Base-by-base conservation (phyloP, 2,888 invertebrate genomes). In the Nomada goodeniana region DNA sequence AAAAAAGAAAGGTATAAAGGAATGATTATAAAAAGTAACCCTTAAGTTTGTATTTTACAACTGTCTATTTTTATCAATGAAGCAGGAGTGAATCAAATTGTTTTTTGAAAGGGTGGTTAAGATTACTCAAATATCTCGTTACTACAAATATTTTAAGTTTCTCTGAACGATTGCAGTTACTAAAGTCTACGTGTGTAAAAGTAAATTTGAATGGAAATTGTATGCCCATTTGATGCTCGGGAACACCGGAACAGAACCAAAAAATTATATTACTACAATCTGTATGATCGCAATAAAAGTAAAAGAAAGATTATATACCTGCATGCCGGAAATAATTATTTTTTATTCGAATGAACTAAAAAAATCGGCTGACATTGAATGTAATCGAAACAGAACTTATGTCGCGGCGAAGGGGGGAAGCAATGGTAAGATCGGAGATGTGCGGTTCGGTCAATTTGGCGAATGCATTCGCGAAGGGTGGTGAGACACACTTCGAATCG, bases 381-480 rank as follows among this genome's bases (percentile, higher is more conserved):
- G 57, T 55, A 69, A 82, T 82, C 57, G 63, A 26, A 76, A 67
- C 52, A 72, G 64, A 63, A 65, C 50, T 68, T 74, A 36, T 20
- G 11, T 53, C 57, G 50, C 53, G 47, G 11, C 26, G 50, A 50
- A 65, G 50, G 57, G 65, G 60, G 50, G 50, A 36, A 64, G 68
- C 52, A 83, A 67, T 65, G 73, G 70, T 42, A 63, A 83, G 69
- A 85, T 76, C 71, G 70, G 76, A 79, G 78, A 84, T 85, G 83
- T 70, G 75, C 67, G 79, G 71, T 82, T 82, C 76, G 70, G 83
- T 83, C 83, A 87, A 88, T 87, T 86, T 82, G 73, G 80, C 77
- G 78, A 82, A 85, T 83, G 86, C 82, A 84, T 86, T 80, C 73
- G 64, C 63, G 74, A 74, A 83, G 88, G 86, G 78, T 87, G 70